Base-by-base conservation (phyloP, 2,113 vertebrate species). In the Ictidomys tridecemlineatus region DNA sequence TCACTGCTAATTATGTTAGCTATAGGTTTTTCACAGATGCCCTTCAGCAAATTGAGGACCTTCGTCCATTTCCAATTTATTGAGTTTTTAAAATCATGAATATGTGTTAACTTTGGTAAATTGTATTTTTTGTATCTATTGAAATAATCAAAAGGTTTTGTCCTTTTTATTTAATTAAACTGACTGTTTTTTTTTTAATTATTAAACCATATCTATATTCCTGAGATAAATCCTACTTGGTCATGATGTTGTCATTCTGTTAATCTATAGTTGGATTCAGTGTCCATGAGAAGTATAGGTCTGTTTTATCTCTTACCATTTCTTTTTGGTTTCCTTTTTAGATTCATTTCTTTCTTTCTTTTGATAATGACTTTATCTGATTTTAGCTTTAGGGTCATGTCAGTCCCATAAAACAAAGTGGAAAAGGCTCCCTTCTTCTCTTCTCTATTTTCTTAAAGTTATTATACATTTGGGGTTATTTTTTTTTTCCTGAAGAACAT, bases 401-500 rank as follows among this genome's bases (percentile, higher is more conserved):
- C 53, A 5, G 16, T 18, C 30, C 86, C 70, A 76, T 97, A 39
- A 94, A 79, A 85, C 79, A 95, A 80, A 67, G 9, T 63, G 37
- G 24, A 26, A 93, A 67, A 30, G 20, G 18, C 28, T 73, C 37
- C 14, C 22, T 96, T 70, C n/a, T 45, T 65, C 48, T 45, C 51
- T 84, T 65, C 48, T 45, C 51, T 84, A 3, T 53, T 58, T 84
- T 79, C n/a, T 94, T 32, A 89, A 53, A 67, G 13, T 93, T 77
- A 77, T 45, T 76, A 4, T 67, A 65, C 58, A 34, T 65, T 93
- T 32, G 4, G 34, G 70, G 30, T 77, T 78, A 30, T 32, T 93
- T 96, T 95, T n/a, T 77, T 86, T 77, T 86, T 83, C 56, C 90
- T 34, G 37, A 89, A 86, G 84, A 83, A 26, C n/a, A 22, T 72